A percentile compares a stretch with the other conserved stretches of the same genome.
Conservation (phyloP, 2,888 invertebrate species). For the Ormyrus nitidulus region DNA sequence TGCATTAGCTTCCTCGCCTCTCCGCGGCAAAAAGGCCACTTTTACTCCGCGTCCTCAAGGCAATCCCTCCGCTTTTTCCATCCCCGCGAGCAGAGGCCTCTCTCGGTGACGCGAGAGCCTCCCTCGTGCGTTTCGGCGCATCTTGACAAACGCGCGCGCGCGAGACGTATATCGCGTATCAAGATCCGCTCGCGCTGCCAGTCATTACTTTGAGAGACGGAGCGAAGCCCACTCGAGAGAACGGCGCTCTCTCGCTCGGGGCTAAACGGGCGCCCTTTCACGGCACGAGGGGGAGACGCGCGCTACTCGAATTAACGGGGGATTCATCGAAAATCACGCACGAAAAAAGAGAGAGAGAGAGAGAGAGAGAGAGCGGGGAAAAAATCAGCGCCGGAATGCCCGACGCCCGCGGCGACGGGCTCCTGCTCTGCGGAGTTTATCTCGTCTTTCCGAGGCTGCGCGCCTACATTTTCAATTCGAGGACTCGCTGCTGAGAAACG, state of each 20-base stretch:
- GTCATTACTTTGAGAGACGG: conserved; percentile 22
- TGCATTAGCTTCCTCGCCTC: too few species aligned
- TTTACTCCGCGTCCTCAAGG: too few species aligned
- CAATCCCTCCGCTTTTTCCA: too few species aligned
- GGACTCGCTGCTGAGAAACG: neutral
- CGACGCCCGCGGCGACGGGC: too few species aligned
- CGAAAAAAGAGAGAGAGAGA: too few species aligned
- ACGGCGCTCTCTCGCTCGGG: conserved; percentile 53
- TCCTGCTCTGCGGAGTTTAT: neutral
- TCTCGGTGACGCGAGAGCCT: too few species aligned
- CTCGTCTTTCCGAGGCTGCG: conserved; percentile 16
- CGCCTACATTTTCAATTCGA: neutral
- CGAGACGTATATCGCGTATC: neutral
- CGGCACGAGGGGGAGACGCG: conserved; percentile 34
- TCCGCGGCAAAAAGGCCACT: too few species aligned
- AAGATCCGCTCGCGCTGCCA: conserved; percentile 12
- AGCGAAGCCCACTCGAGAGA: conserved; percentile 36
- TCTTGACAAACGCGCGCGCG: neutral
- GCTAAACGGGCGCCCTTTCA: conserved; percentile 59
- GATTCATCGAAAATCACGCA: conserved; percentile 65
- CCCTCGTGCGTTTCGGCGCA: too few species aligned
- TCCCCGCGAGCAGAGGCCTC: too few species aligned
- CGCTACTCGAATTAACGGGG: conserved; percentile 65
- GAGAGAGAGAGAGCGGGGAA: conserved; percentile 11
- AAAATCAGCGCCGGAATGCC: conserved; percentile 49